Percentiles rank a stretch among this genome's conserved stretches.
Conservation (phyloP, 1,140 invertebrate species). For the Philotrypesis tridentata region DNA sequence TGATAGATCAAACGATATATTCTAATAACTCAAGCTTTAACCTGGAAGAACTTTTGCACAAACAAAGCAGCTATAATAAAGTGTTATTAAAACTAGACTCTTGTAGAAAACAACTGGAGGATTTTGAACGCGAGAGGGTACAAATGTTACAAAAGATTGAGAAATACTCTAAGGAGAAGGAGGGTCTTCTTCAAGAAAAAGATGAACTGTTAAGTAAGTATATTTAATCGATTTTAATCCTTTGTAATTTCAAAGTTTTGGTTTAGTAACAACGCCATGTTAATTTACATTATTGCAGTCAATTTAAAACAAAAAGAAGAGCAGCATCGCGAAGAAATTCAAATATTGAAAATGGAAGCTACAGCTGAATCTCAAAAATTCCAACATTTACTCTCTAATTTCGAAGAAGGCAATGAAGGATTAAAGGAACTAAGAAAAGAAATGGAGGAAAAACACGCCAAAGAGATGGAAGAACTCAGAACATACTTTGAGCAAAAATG, state of each 20-base stretch:
- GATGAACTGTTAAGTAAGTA: constrained; percentile 47
- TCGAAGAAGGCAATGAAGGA: constrained; percentile 70
- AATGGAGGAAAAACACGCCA: constrained; percentile 78
- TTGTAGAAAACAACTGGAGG: constrained; percentile 51
- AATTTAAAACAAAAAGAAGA: constrained; percentile 64
- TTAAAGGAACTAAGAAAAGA: constrained; percentile 74
- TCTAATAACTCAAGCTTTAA: constrained; percentile 4
- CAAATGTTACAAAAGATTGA: constrained; percentile 46
- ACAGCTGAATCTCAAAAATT: constrained; percentile 58
- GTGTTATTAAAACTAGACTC: constrained; percentile 52
- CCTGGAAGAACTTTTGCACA: constrained; percentile 48
- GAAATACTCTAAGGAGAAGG: constrained; percentile 27
- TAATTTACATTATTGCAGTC: constrained; percentile 41
- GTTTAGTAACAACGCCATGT: not conserved
- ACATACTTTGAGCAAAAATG: constrained; percentile 87
- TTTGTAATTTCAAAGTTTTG: not conserved
- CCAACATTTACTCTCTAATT: constrained; percentile 67
- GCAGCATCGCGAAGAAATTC: constrained; percentile 68
- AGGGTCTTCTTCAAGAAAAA: constrained; percentile 13
- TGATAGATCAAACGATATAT: constrained; percentile 27
- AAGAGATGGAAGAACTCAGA: constrained; percentile 84
- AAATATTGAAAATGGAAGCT: constrained; percentile 52
- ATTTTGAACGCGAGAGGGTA: constrained; percentile 57
- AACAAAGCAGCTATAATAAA: constrained; percentile 51
- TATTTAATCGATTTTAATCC: not conserved